Evolutionary conservation across 2,113 vertebrate genomes (phyloP).

Genomic region (Megalops atlanticus): DNA sequence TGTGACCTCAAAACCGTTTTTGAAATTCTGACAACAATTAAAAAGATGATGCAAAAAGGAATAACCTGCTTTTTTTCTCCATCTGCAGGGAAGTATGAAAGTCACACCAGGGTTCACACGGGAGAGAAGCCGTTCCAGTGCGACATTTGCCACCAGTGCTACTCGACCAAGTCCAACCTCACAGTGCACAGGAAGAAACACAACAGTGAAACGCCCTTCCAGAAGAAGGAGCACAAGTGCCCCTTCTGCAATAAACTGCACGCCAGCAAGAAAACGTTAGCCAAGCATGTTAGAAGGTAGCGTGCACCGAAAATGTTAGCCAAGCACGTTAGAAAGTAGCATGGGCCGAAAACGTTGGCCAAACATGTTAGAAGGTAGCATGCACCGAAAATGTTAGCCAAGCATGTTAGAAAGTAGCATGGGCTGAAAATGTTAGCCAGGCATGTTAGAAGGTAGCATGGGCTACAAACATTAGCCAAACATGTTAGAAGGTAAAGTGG

Average conservation of each 20-base stretch:
- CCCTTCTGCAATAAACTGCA: conserved; percentile 93
- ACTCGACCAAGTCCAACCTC: conserved; percentile 97
- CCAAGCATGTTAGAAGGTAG: conserved; percentile 90
- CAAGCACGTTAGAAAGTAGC: too few species aligned
- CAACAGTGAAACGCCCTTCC: conserved; percentile 78
- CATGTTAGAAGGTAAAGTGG: too few species aligned
- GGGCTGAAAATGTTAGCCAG: too few species aligned
- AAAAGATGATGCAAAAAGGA: too few species aligned
- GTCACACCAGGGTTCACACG: conserved; percentile 93
- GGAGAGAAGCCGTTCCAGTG: conserved; percentile 98
- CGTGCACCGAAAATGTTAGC: conserved; percentile 41
- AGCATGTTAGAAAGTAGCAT: too few species aligned
- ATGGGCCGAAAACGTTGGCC: too few species aligned
- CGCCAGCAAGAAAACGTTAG: conserved; percentile 94
- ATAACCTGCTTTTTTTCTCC: conserved; percentile 28
- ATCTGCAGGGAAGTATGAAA: conserved; percentile 89
- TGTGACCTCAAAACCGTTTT: too few species aligned
- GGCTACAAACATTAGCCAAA: too few species aligned
- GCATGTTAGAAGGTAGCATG: too few species aligned
- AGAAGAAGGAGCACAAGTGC: conserved; percentile 95
- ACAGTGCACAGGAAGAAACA: conserved; percentile 96
- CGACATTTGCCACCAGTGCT: conserved; percentile 93
- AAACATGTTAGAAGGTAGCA: too few species aligned
- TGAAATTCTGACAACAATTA: too few species aligned
- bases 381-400: too few species aligned